Evolutionary conservation across 2,113 vertebrate species (phyloP).

Genomic region (Apistogramma diplotaenia): DNA sequence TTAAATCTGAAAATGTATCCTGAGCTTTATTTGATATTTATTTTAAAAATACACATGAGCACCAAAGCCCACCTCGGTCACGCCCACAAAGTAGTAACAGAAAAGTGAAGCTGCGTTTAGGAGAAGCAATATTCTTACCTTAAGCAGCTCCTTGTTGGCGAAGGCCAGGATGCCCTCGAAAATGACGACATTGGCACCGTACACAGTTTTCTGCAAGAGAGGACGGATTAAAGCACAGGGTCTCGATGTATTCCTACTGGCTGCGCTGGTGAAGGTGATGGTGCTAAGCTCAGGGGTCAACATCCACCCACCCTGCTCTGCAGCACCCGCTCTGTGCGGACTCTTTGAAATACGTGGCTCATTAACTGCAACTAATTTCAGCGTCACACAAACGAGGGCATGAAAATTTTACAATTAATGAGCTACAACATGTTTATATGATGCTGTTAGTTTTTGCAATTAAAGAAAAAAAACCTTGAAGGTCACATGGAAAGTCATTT

Average conservation of each 20-base stretch:
- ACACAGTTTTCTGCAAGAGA: constrained; percentile 84
- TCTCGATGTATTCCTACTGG: neutral
- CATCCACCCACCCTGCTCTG: neutral
- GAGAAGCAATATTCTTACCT: constrained; percentile 72
- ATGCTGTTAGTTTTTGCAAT: neutral
- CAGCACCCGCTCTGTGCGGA: neutral
- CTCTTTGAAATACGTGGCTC: neutral
- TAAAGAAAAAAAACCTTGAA: neutral
- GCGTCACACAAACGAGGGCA: neutral
- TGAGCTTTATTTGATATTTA: neutral
- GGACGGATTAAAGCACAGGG: neutral
- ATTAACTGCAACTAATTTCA: neutral
- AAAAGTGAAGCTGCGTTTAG: neutral
- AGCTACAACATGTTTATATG: neutral
- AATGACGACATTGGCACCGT: constrained; percentile 89
- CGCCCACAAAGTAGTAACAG: neutral
- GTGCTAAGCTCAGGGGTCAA: neutral
- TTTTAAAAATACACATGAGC: neutral
- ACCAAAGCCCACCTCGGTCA: neutral
- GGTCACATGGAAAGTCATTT: neutral
- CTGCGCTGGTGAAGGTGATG: neutral
- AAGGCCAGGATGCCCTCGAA: constrained; percentile 91
- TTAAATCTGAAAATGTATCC: no score
- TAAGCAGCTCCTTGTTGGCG: constrained; percentile 90
- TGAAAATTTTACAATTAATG: neutral